Percentiles rank a stretch among this genome's conserved stretches.
Evolutionary conservation across 2,797 vertebrate species (phyloP).

Genomic region (Chelmon rostratus): DNA sequence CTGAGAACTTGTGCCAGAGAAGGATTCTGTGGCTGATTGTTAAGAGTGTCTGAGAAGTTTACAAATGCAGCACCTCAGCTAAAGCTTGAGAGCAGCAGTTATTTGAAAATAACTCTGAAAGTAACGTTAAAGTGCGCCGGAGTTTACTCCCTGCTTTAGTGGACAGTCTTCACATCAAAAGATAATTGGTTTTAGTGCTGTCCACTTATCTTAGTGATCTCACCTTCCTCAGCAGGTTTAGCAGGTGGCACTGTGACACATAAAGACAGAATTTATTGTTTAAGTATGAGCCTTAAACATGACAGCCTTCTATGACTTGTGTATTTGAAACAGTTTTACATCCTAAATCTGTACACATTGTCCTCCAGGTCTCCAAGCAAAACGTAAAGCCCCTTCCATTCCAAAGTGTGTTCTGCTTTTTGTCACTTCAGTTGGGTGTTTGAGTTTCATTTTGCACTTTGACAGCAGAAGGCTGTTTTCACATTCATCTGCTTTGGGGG

Average conservation of each 20-base stretch:
- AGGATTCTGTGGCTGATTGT: conserved; percentile 6
- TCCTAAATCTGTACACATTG: not conserved
- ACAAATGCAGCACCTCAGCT: not conserved
- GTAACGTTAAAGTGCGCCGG: not conserved
- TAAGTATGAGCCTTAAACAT: not conserved
- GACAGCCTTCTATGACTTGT: too few species aligned
- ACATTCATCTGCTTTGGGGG: conserved; percentile 20
- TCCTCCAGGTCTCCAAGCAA: not conserved
- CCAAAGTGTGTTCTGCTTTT: not conserved
- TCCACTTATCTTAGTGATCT: not conserved
- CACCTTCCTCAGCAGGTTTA: conserved; percentile 16
- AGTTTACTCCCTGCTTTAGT: conserved; percentile 5
- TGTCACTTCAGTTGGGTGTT: conserved; percentile 2
- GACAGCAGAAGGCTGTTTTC: conserved; percentile 16
- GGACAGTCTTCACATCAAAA: not conserved
- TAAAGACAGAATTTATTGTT: not conserved
- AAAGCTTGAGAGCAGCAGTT: not conserved
- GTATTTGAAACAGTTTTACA: not conserved
- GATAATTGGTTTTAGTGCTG: conserved; percentile 1
- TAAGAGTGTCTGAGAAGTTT: not conserved
- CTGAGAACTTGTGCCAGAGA: conserved; percentile 16
- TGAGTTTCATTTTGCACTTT: not conserved
- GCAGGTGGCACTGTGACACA: not conserved
- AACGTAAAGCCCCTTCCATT: not conserved
- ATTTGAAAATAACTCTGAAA: not conserved